A percentile compares a stretch with the other conserved stretches of the same genome.
Evolutionary conservation across 2,113 vertebrate species (phyloP).

Genomic region (Delphinapterus leucas): DNA sequence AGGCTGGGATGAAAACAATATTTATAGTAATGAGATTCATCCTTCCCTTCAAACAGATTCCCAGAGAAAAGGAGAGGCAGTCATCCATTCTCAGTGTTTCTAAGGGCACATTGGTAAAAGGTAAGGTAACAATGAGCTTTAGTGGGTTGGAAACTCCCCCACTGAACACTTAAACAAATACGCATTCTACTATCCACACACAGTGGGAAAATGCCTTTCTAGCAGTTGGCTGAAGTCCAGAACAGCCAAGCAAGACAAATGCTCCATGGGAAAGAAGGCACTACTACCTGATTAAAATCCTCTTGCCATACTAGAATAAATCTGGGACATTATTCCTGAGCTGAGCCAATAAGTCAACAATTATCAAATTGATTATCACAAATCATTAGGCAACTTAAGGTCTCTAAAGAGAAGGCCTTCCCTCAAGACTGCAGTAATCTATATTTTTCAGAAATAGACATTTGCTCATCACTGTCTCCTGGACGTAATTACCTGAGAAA

Average conservation of each 20-base stretch:
- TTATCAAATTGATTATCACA: conserved; percentile 54
- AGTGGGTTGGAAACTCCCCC: conserved; percentile 8
- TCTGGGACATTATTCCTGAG: conserved; percentile 45
- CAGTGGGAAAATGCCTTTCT: conserved; percentile 7
- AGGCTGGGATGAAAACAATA: conserved; percentile 62
- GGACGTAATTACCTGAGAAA: background rate
- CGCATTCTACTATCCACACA: background rate
- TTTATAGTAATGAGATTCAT: conserved; percentile 65
- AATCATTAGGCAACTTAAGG: conserved; percentile 23
- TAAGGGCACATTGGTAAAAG: background rate
- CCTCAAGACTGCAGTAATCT: background rate
- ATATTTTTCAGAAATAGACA: background rate
- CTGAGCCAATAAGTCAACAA: conserved; percentile 54
- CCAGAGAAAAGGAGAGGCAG: conserved; percentile 16
- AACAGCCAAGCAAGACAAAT: conserved; percentile 69
- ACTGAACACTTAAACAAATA: background rate
- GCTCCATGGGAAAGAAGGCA: conserved; percentile 48
- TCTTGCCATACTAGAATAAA: conserved; percentile 44
- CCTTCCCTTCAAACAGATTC: conserved; percentile 41
- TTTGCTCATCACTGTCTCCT: background rate
- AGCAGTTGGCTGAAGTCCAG: conserved; percentile 57
- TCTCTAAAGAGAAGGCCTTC: background rate
- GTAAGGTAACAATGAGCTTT: conserved; percentile 13
- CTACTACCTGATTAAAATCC: conserved; percentile 57
- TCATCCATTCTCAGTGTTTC: background rate